These are phyloP conservation scores for Chionomys nivalis DNA, from an alignment of 2,113 vertebrate species.

Conservation along the genomic window DNA sequence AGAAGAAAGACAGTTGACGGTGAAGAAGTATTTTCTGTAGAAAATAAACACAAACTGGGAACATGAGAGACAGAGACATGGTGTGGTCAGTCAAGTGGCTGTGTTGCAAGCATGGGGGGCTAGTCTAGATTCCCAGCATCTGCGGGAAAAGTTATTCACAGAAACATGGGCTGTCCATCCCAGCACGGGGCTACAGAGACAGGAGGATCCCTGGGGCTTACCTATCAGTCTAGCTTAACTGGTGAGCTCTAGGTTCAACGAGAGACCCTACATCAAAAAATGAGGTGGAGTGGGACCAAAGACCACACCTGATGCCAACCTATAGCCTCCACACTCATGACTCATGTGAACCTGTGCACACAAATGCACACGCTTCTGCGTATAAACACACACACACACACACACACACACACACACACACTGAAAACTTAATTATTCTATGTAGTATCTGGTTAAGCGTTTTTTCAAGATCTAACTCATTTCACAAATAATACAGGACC, in stretches of 20 bases:
- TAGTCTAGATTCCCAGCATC: not conserved
- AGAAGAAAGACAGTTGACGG: not conserved
- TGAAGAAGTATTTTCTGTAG: conserved; percentile 31
- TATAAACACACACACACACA: not conserved
- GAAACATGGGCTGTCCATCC: too few relatives aligned
- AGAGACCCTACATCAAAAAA: not conserved
- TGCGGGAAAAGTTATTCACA: not conserved
- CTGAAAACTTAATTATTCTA: not conserved
- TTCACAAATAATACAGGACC: not conserved
- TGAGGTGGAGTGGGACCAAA: not conserved
- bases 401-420: not conserved
- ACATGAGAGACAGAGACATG: not conserved
- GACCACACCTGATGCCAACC: not conserved
- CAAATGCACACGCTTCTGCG: not conserved
- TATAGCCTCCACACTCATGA: not conserved
- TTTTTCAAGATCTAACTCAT: not conserved
- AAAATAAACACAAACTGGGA: not conserved
- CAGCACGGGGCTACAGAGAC: not conserved
- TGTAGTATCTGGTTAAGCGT: not conserved
- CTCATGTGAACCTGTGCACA: not conserved
- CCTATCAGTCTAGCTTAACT: not conserved
- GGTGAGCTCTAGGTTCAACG: not conserved
- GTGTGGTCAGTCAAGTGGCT: too few relatives aligned
- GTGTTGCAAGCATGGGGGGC: too few relatives aligned
- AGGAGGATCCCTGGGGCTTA: too few relatives aligned